Evolutionary conservation across 2,888 invertebrate species (phyloP), one percentile per base, ranked within the genome.

Genomic region (Athalia cordata): DNA sequence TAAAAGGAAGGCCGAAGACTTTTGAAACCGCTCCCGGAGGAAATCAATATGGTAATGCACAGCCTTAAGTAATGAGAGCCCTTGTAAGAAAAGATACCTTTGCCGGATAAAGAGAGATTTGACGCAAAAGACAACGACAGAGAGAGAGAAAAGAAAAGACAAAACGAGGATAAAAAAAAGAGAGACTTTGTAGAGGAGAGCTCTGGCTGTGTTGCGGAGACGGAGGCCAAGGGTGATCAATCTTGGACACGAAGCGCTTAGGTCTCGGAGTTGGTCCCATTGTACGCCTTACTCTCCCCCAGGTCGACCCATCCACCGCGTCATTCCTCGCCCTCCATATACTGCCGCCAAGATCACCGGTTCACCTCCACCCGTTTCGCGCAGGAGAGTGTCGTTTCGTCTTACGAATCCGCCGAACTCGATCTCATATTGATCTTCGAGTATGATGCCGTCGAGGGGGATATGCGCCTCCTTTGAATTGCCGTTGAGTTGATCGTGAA

Each of bases 21-120:
- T 85, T 82, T 79, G 81, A 83, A 86, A 86, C 82, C 85, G 84
- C 84, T 82, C 85, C 84, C 84, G 65, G 79, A 83, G 85, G 84
- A 86, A 86, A 87, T 87, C 86, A 86, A 87, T 86, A 87, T 87
- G 87, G 84, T 88, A 87, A 87, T 87, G 84, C 81, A 81, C 81
- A 79, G 82, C 83, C 81, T 84, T 85, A 84, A 86, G 86, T 86
- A 87, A 88, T 87, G 87, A 87, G 83, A 83, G 83, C 82, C 82
- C 80, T 82, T 78, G 82, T 79, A 81, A 82, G 83, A 82, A 84
- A 80, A 80, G 83, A 81, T 78, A 80, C 82, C 82, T 80, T 83
- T 80, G 62, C 77, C 50, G 13, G 80, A 75, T 75, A 75, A 62
- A 52, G 62, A 75, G 61, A 50, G 78, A 74, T 55, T 62, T 64